These are phyloP conservation scores for Corythornis vintsioides DNA, from an alignment of 2,113 vertebrate genomes.

Conservation along the genomic window DNA sequence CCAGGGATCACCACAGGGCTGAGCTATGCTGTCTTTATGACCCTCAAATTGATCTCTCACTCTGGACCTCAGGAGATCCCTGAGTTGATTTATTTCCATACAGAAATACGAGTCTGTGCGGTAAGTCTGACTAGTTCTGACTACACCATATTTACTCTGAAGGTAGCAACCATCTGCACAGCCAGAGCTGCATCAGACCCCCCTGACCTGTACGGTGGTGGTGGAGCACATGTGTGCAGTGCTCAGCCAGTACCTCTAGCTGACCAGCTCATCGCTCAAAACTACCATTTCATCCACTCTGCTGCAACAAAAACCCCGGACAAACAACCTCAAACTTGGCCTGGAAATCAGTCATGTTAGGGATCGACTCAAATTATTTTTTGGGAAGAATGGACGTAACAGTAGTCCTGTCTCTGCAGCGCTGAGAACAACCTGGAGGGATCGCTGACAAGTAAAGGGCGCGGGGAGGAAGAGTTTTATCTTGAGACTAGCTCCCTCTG, in stretches of 20 bases:
- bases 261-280: background rate
- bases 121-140: background rate
- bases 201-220: background rate
- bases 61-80: background rate
- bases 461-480: background rate
- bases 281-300: background rate
- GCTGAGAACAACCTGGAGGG: background rate
- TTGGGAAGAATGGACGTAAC: background rate
- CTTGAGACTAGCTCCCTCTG: conserved; percentile 52
- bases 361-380: background rate
- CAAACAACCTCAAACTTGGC: background rate
- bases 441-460: background rate
- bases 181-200: background rate
- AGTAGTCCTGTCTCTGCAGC: background rate
- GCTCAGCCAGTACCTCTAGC: background rate
- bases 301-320: background rate
- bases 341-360: background rate
- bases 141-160: background rate
- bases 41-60: background rate
- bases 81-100: background rate
- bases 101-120: rapidly evolving
- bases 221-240: background rate
- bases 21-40: background rate
- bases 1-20: background rate
- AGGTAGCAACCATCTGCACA: background rate